Evolutionary conservation across 2,113 vertebrate genomes (phyloP), one percentile per base, ranked within the genome.

Genomic region (Anarhynchus alexandrinus): DNA sequence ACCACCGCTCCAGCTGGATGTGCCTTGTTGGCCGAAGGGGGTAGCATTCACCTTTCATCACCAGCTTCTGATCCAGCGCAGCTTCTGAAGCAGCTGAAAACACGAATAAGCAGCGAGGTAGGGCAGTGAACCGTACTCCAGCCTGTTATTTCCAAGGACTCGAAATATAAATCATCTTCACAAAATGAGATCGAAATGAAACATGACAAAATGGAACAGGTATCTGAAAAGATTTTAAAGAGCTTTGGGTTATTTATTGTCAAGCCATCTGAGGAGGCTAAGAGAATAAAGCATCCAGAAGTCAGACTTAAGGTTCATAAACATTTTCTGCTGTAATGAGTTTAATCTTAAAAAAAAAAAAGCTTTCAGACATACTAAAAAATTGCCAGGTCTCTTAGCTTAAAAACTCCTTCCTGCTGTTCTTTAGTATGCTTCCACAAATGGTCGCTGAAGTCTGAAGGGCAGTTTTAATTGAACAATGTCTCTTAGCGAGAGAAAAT

Each of bases 1-100:
- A 34, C 12, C 29, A 1, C 16, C 0, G 1, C n/a, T 30, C 34
- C 3, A 5, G 10, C 49, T 61, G 67, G 67, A 36, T 1, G 1
- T 17, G 2, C 3, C 12, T 65, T 21, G 22, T 5, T 64, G 49
- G 38, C 13, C 2, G 5, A 38, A 72, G 21, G 0, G 2, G 9
- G 23, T 9, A 55, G 23, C 6, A 16, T 12, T 61, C 23, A 36
- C 45, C 25, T 62, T 38, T 43, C 32, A 23, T 38, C 25, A 27
- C 21, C 13, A 16, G 19, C 30, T 64, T 42, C 67, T 21, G 43
- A 36, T n/a, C 49, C 36, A 72, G 77, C 21, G 38, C 20, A 51
- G 32, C 26, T 62, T 38, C 47, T 38, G 7, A 82, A 74, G 55
- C 23, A 54, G 18, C 54, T 58, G 57, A 62, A 62, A 88, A 52